Evolutionary conservation across 1,140 invertebrate genomes (phyloP), one percentile per base, ranked within the genome.

Genomic region (Meteorus sp.): DNA sequence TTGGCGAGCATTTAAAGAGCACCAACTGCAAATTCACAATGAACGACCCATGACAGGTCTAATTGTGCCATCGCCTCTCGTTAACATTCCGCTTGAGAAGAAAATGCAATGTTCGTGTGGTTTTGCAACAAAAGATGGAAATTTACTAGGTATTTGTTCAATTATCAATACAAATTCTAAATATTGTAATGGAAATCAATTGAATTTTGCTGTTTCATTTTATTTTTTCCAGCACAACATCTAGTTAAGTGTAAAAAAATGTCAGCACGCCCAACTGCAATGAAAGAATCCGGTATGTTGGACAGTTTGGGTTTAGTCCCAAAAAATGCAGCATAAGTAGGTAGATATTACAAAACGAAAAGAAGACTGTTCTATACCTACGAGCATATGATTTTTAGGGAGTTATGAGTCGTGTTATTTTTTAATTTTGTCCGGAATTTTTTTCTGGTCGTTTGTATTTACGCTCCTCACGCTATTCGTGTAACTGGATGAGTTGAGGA

Each of bases 31-130:
- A 80, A 84, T 77, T 70, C 83, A 72, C 67, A 82, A 79, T 66
- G 82, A 82, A 73, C 76, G 75, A 64, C 83, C 67, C 64, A 80
- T 79, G 82, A 85, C 77, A 74, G 84, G 77, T 76, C 77, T 66
- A 50, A 75, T 80, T 51, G 76, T 74, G 66, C 83, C 72, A 64
- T 82, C 70, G 63, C 83, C 78, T 9, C 64, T 80, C 0, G 70
- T 78, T 3, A 78, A 75, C 60, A 75, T 79, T 15, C 76, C 76
- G 45, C 78, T 89, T 53, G 80, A 84, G 22, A 81, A 81, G 59
- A 78, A 80, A 67, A 81, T 92, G 79, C 83, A 87, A 69, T 93
- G 91, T 73, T 82, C 86, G 19, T 93, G 91, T 74, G 89, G 88
- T 7, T 91, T 86, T 71, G 78, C 74, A 35, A 86, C 85, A n/a